These are phyloP conservation scores for Cheilosia urbana DNA, from an alignment of 2,888 invertebrate species.

Conservation along the genomic window DNA sequence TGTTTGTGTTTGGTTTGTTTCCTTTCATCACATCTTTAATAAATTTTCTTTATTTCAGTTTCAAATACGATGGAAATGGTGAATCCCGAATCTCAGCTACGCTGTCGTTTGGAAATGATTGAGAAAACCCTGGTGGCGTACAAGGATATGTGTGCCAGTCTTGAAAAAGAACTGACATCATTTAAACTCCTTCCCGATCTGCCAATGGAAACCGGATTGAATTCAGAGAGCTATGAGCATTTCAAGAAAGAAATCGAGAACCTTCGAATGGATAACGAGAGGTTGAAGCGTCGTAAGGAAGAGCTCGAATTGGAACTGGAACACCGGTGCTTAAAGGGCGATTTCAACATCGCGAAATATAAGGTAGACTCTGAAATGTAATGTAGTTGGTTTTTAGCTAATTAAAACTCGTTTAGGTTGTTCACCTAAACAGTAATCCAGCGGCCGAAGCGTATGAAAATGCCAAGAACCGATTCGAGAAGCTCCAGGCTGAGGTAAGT, in stretches of 20 bases:
- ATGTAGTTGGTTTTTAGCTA: not conserved
- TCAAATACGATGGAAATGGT: conserved; percentile 78
- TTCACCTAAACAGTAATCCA: conserved; percentile 90
- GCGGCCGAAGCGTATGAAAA: conserved; percentile 88
- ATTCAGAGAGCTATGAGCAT: conserved; percentile 85
- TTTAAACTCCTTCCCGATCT: conserved; percentile 78
- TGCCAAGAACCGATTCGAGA: conserved; percentile 87
- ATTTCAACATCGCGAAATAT: conserved; percentile 83
- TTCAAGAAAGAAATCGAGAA: conserved; percentile 87
- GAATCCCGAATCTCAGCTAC: conserved; percentile 84
- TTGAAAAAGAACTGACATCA: conserved; percentile 87
- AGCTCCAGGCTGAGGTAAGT: conserved; percentile 88
- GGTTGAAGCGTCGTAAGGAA: conserved; percentile 86
- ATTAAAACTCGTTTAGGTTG: conserved; percentile 82
- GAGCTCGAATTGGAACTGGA: conserved; percentile 89
- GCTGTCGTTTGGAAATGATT: conserved; percentile 88
- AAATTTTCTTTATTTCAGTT: conserved; percentile 55
- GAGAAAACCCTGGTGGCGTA: conserved; percentile 90
- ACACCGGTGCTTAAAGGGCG: conserved; percentile 85
- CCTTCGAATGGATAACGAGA: conserved; percentile 84
- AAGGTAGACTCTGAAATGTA: conserved; percentile 77
- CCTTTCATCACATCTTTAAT: conserved; percentile 22
- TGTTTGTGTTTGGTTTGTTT: not conserved
- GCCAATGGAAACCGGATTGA: conserved; percentile 76
- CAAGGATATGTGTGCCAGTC: conserved; percentile 88